phyloP scores from a whole-genome alignment of 2,113 vertebrate genomes.

The Clarias gariepinus region DNA sequence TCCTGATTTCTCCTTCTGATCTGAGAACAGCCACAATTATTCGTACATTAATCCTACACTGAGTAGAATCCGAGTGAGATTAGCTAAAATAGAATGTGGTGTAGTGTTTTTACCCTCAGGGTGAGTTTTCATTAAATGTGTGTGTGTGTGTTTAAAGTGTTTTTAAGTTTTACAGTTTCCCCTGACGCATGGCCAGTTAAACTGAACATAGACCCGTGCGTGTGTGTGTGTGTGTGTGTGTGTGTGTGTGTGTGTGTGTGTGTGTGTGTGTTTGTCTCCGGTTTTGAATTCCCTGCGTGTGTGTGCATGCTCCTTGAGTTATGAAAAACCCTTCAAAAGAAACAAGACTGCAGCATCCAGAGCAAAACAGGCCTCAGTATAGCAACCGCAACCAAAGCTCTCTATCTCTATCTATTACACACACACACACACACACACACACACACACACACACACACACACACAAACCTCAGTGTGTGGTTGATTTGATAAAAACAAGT shows the following conservation, averaged over 20 bases:
- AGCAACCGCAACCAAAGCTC: neutral
- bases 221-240: constrained; percentile 9
- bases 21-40: neutral
- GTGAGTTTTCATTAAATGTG: constrained; percentile 16
- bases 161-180: constrained; percentile 10
- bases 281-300: constrained; percentile 75
- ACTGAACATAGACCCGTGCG: constrained; percentile 9
- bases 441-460: constrained; percentile 19
- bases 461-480: constrained; percentile 8
- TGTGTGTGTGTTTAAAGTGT: neutral
- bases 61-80: neutral
- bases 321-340: constrained; percentile 76
- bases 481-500: constrained; percentile 7
- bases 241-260: constrained; percentile 29
- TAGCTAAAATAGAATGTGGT: neutral
- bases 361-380: constrained; percentile 15
- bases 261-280: constrained; percentile 48
- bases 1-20: neutral
- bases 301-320: constrained; percentile 69
- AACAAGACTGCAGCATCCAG: constrained; percentile 55
- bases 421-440: constrained; percentile 20
- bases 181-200: neutral
- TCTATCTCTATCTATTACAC: neutral
- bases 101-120: neutral
- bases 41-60: neutral